A percentile compares a stretch with the other conserved stretches of the same genome.
These are phyloP conservation scores for Alaudala cheleensis DNA, from an alignment of 2,113 vertebrate species.

Conservation along the genomic window DNA sequence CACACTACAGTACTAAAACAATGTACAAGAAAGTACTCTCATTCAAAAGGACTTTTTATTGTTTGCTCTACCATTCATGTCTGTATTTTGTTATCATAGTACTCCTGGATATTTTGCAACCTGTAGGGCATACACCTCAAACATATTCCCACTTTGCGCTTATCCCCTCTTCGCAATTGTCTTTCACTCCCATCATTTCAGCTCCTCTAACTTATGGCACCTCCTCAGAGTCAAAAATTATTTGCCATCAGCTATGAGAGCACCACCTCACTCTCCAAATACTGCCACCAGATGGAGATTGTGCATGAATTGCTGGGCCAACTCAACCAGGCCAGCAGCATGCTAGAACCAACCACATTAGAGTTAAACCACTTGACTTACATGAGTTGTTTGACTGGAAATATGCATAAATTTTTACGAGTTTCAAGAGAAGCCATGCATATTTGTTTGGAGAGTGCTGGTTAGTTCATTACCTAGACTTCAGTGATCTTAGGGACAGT, in stretches of 20 bases:
- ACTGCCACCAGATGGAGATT: fast-evolving
- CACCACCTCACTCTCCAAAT: neutral
- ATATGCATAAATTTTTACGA: neutral
- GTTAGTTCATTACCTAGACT: neutral
- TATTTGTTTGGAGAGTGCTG: neutral
- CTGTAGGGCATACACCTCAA: neutral
- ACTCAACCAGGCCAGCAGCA: neutral
- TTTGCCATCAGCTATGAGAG: neutral
- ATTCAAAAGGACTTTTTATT: neutral
- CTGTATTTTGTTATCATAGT: neutral
- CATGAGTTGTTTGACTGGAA: neutral
- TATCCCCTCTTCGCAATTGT: neutral
- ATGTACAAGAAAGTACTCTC: neutral
- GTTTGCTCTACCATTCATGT: neutral
- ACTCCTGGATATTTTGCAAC: neutral
- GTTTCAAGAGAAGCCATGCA: neutral
- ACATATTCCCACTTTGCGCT: neutral
- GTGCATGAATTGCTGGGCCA: neutral
- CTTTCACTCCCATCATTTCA: neutral
- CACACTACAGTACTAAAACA: neutral
- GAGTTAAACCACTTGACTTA: neutral
- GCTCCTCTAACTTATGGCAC: neutral
- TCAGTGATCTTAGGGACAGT: neutral
- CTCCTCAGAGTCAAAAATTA: neutral
- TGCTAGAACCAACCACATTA: neutral